These are phyloP conservation scores for Sphenodon punctatus DNA, from an alignment of 2,797 vertebrate genomes.

Conservation along the genomic window DNA sequence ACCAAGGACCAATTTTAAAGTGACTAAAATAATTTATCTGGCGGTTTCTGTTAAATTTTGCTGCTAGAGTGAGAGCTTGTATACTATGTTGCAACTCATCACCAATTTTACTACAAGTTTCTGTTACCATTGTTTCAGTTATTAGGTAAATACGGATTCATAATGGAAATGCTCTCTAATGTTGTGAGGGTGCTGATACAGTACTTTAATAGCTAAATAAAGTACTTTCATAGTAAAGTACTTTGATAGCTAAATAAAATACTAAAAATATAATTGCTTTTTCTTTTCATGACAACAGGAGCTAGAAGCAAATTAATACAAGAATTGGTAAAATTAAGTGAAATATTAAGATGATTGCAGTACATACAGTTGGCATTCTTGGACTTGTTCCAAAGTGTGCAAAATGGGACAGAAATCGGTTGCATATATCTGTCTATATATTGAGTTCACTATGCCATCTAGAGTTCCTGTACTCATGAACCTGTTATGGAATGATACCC, in stretches of 20 bases:
- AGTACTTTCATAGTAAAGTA: no score
- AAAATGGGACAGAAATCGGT: background rate
- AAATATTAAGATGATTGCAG: background rate
- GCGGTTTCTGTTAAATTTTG: no score
- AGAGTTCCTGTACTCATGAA: background rate
- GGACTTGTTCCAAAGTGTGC: background rate
- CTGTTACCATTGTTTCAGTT: no score
- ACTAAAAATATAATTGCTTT: background rate
- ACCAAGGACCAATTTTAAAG: no score
- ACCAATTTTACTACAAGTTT: no score
- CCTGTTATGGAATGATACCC: background rate
- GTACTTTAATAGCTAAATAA: no score
- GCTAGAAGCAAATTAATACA: background rate
- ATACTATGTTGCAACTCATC: no score
- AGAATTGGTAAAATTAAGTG: background rate
- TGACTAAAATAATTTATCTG: no score
- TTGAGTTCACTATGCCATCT: background rate
- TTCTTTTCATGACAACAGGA: background rate
- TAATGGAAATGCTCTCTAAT: background rate
- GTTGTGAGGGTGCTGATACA: background rate
- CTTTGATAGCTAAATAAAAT: background rate
- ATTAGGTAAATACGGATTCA: background rate
- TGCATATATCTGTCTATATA: background rate
- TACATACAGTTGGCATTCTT: background rate
- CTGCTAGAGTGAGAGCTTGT: no score